Evolutionary conservation across 64 coral and sea anemone species (phyloP).

Genomic region (Dendronephthya gigantea): DNA sequence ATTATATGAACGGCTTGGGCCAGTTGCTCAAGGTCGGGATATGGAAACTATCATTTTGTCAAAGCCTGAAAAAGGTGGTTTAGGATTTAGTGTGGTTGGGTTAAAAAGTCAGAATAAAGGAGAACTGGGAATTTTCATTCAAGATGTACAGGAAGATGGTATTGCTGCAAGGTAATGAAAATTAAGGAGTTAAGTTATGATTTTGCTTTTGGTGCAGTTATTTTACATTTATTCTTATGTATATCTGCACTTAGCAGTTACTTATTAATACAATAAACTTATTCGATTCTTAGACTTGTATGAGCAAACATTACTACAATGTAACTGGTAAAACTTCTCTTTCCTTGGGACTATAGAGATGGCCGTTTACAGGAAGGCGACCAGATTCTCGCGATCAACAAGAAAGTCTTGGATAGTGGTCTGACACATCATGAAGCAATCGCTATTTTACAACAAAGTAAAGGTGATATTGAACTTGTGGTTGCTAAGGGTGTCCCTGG

Average conservation of each 20-base stretch:
- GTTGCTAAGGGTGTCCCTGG: slow-evolving; percentile 84
- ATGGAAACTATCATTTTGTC: slow-evolving; percentile 64
- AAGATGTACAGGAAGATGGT: slow-evolving; percentile 82
- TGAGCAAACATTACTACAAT: too few species aligned
- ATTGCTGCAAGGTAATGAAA: slow-evolving; percentile 69
- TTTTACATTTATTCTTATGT: too few species aligned
- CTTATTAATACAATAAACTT: too few species aligned
- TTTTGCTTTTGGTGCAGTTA: too few species aligned
- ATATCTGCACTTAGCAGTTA: too few species aligned
- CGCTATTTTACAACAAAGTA: slow-evolving; percentile 81
- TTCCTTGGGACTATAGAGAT: slow-evolving; percentile 35
- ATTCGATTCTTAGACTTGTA: too few species aligned
- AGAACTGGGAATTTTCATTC: slow-evolving; percentile 90
- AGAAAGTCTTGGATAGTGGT: slow-evolving; percentile 69
- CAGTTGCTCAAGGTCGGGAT: slow-evolving; percentile 69
- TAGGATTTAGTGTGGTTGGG: slow-evolving; percentile 98
- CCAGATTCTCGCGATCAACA: slow-evolving; percentile 90
- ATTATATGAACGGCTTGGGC: slow-evolving; percentile 51
- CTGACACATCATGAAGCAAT: slow-evolving; percentile 92
- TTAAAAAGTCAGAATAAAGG: slow-evolving; percentile 95
- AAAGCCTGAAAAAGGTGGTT: slow-evolving; percentile 71
- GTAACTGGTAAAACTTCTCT: neutral
- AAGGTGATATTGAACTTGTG: slow-evolving; percentile 78
- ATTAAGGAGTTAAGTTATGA: too few species aligned
- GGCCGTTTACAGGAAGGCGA: slow-evolving; percentile 85